Evolutionary conservation across 1,140 invertebrate genomes (phyloP), one percentile per base, ranked within the genome.

Genomic region (Halictus rubicundus): DNA sequence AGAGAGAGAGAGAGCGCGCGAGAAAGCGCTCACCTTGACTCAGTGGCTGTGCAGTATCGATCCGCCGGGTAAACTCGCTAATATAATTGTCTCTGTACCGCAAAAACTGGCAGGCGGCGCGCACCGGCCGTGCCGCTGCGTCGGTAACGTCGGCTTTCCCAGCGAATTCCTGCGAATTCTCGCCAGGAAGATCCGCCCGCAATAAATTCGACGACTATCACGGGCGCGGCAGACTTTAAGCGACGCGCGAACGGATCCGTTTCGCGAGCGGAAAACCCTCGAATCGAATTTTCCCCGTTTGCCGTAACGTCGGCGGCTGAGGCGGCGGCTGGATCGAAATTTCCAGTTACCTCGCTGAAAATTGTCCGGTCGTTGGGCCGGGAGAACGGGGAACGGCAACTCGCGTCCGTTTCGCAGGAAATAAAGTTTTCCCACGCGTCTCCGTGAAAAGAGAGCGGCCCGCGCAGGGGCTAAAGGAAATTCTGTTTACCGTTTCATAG

Each of bases 41-140:
- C 77, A 65, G 71, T 70, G 71, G 78, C 78, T 80, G 77, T 75
- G 78, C 78, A 81, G 70, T 83, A 83, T 83, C 78, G 78, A 83
- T 83, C 81, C 66, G 73, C 27, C 61, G 52, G 52, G 75, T 72
- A 81, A 81, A 81, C 80, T 78, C 75, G 68, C 80, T 81, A 81
- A 81, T 81, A 78, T 81, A 81, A 81, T 78, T 78, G 68, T 81
- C 68, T 78, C 49, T 66, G 42, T 14, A 66, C 75, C 75, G 80
- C 80, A 78, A 81, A 81, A 81, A 81, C 74, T 76, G 77, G 46
- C 73, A 66, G 39, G 27, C 64, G 61, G 66, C 61, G 60, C 49
- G 42, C 49, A 21, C 49, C 49, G 66, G 14, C n/a, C n/a, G n/a
- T n/a, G n/a, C n/a, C n/a, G n/a, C n/a, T n/a, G n/a, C n/a, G n/a